Conservation (phyloP, 2,888 invertebrate species). For the Apeira syringaria region DNA sequence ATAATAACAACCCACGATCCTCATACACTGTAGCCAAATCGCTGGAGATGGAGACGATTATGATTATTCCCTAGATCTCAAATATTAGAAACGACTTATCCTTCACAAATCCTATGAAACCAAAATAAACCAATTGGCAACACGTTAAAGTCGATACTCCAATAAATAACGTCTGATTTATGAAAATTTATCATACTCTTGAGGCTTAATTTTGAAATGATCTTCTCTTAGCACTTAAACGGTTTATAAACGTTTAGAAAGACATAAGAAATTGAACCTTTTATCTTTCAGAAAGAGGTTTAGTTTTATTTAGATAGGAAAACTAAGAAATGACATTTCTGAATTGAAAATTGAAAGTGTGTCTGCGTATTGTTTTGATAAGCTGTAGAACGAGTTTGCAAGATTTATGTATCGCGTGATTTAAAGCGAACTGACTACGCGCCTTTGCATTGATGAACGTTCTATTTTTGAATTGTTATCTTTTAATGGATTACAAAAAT, state of each 20-base stretch:
- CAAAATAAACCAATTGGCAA: slow-evolving; percentile 75
- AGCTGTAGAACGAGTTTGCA: slow-evolving; percentile 81
- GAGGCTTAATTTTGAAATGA: slow-evolving; percentile 82
- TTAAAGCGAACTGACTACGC: slow-evolving; percentile 83
- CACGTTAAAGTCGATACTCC: slow-evolving; percentile 80
- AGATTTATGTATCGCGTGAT: slow-evolving; percentile 82
- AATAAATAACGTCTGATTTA: slow-evolving; percentile 81
- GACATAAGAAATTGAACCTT: slow-evolving; percentile 61
- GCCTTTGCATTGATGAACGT: slow-evolving; percentile 75
- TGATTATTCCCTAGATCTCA: slow-evolving; percentile 58
- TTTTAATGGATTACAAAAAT: slow-evolving; percentile 14
- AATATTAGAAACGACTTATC: slow-evolving; percentile 59
- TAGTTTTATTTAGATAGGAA: slow-evolving; percentile 41
- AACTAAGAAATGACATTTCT: slow-evolving; percentile 62
- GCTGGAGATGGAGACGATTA: slow-evolving; percentile 63
- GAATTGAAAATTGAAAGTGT: slow-evolving; percentile 67
- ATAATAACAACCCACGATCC: slow-evolving; percentile 22
- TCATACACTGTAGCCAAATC: slow-evolving; percentile 49
- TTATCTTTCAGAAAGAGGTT: slow-evolving; percentile 46
- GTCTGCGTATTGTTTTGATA: slow-evolving; percentile 84
- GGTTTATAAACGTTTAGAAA: slow-evolving; percentile 41
- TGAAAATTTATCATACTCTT: slow-evolving; percentile 82
- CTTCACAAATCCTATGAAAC: slow-evolving; percentile 54
- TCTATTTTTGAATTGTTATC: slow-evolving; percentile 50
- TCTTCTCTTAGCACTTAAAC: slow-evolving; percentile 47